Base-by-base conservation (phyloP, 2,797 vertebrate genomes). In the Ispidina picta region DNA sequence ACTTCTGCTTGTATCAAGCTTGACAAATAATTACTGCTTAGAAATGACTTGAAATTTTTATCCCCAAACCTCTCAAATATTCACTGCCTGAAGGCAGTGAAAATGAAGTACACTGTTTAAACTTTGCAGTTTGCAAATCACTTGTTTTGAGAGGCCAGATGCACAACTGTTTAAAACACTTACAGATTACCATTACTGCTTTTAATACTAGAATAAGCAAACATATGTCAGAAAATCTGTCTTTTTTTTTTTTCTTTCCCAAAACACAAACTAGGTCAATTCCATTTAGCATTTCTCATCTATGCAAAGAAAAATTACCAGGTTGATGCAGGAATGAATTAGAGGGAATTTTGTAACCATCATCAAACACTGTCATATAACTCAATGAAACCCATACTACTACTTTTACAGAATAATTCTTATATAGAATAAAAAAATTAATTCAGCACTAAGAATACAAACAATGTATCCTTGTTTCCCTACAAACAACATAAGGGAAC, bases 191-290 rank as follows among this genome's bases (percentile, higher is more conserved):
- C 54, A 73, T 64, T 84, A 59, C 65, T 74, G 13, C 25, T 63
- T 88, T 88, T 85, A 76, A 88, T 88, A 83, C 62, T 69, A 77
- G 78, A 92, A 82, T 31, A 76, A 20, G 69, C 54, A 73, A 93
- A 58, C 83, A 73, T 91, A 92, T 77, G 78, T 55, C 64, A 90
- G 75, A 91, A 92, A 84, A 82, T 83, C 51, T 52, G 49, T 16
- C 25, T 49, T 9, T 88, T 70, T 35, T 48, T 88, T 70, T 35
- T 49, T 69, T 2, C 35, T 75, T 77, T 65, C 90, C 44, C 49
- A n/a, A 88, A 31, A 48, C 39, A 52, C 23, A 86, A 89, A 89
- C 51, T 83, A 83, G 91, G 88, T 89, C 88, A 91, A 72, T 21
- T 63, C 51, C 19, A 7, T 80, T 92, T 83, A 82, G 41, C 64